A percentile compares a stretch with the other conserved stretches of the same genome.
Conservation (phyloP, 2,888 invertebrate genomes). For the Agrochola litura region DNA sequence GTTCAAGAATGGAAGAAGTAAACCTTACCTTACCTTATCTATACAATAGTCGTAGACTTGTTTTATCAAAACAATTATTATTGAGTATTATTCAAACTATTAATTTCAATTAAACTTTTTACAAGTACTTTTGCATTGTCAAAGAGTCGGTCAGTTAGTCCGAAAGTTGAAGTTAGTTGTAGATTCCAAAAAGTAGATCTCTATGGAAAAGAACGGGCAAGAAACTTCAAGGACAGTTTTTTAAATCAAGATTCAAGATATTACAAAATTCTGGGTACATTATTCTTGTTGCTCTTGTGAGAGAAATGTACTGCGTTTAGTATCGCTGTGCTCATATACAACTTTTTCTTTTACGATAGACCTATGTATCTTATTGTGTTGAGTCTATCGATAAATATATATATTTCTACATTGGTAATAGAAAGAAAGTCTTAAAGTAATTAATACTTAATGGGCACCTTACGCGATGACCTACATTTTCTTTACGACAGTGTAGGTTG, state of each 20-base stretch:
- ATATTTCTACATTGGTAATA: conserved; percentile 14
- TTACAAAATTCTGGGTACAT: too few species aligned
- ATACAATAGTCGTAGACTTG: background rate
- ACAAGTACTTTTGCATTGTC: too few species aligned
- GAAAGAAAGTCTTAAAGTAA: background rate
- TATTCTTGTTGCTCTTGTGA: too few species aligned
- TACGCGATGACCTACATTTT: conserved; percentile 31
- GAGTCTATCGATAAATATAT: conserved; percentile 1
- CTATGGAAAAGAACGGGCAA: too few species aligned
- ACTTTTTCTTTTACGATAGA: conserved; percentile 1
- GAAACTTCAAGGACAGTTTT: too few species aligned
- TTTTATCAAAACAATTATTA: conserved; percentile 1
- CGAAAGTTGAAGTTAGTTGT: too few species aligned
- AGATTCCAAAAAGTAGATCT: background rate
- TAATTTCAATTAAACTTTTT: too few species aligned
- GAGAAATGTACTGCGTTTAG: too few species aligned
- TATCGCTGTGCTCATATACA: background rate
- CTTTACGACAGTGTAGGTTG: conserved; percentile 7
- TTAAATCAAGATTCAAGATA: too few species aligned
- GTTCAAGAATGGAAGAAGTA: too few species aligned
- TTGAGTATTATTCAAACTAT: background rate
- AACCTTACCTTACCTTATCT: too few species aligned
- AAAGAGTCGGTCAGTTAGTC: too few species aligned
- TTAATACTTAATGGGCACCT: conserved; percentile 22
- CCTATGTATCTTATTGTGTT: background rate